Conservation (phyloP, 2,888 invertebrate species). For the Prosapia bicincta region DNA sequence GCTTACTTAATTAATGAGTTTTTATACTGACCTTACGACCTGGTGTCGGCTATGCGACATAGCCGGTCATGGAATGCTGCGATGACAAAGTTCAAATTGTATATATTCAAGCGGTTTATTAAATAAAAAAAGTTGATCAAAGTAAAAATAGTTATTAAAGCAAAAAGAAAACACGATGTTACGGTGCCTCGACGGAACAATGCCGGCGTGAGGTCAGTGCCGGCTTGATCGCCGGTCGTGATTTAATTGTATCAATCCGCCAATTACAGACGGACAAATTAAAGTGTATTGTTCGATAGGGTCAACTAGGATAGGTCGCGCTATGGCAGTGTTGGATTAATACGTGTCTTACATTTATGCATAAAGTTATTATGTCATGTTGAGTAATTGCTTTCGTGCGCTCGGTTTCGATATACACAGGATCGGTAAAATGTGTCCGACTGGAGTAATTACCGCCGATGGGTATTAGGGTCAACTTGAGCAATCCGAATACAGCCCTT, state of each 20-base stretch:
- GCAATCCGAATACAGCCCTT: no score
- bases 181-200: not conserved
- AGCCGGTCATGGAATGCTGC: not conserved
- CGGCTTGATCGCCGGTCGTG: not conserved
- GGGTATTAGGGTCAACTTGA: no score
- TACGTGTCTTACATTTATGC: not conserved
- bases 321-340: not conserved
- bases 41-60: not conserved
- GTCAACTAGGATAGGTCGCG: not conserved
- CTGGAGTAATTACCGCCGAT: no score
- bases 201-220: not conserved
- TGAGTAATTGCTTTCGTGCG: not conserved
- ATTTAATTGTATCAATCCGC: conserved; percentile 2
- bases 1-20: no score
- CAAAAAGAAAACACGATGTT: not conserved
- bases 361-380: not conserved
- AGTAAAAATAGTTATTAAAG: not conserved
- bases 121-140: not conserved
- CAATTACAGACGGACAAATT: not conserved
- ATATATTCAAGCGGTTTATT: not conserved
- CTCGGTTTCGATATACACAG: not conserved
- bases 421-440: not conserved
- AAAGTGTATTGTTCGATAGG: not conserved
- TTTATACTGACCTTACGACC: not conserved
- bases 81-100: not conserved